Percentiles rank a stretch among this genome's conserved stretches.
These are phyloP conservation scores for Philypnodon macrostomus DNA, from an alignment of 2,797 vertebrate genomes.

Conservation along the genomic window DNA sequence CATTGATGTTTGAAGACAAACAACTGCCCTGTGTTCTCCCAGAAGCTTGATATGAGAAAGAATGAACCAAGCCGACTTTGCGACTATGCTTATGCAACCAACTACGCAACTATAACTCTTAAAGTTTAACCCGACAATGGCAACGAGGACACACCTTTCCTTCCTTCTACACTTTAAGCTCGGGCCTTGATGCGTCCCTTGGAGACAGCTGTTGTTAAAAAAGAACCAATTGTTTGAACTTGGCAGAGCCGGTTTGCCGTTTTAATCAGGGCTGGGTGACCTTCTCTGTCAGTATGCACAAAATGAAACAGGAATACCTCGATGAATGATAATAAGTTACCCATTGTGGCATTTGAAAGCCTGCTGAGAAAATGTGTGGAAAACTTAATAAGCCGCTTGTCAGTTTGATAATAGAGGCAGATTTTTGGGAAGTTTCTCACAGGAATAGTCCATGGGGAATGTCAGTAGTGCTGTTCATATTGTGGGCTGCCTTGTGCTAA, in stretches of 20 bases:
- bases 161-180: slow-evolving; percentile 4
- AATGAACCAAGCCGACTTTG: slow-evolving; percentile 32
- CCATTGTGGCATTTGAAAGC: slow-evolving; percentile 48
- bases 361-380: slow-evolving; percentile 46
- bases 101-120: slow-evolving; percentile 1
- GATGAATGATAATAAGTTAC: slow-evolving; percentile 62
- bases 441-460: slow-evolving; percentile 48
- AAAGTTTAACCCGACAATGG: slow-evolving; percentile 1
- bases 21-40: slow-evolving; percentile 83
- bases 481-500: slow-evolving; percentile 8
- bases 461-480: slow-evolving; percentile 22
- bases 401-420: slow-evolving; percentile 34
- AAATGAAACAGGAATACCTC: slow-evolving; percentile 53
- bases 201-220: slow-evolving; percentile 22
- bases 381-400: slow-evolving; percentile 43
- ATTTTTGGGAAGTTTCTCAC: slow-evolving; percentile 14
- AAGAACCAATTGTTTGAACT: slow-evolving; percentile 53
- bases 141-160: slow-evolving; percentile 14
- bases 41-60: slow-evolving; percentile 60
- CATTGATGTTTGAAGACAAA: slow-evolving; percentile 89
- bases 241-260: slow-evolving; percentile 35
- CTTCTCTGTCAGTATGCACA: slow-evolving; percentile 54
- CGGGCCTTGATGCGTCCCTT: slow-evolving; percentile 29
- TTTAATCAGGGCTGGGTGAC: slow-evolving; percentile 50
- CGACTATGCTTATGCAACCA: slow-evolving; percentile 36